Evolutionary conservation across 2,888 invertebrate species (phyloP), one percentile per base, ranked within the genome.

Genomic region (Cantharis nigra): DNA sequence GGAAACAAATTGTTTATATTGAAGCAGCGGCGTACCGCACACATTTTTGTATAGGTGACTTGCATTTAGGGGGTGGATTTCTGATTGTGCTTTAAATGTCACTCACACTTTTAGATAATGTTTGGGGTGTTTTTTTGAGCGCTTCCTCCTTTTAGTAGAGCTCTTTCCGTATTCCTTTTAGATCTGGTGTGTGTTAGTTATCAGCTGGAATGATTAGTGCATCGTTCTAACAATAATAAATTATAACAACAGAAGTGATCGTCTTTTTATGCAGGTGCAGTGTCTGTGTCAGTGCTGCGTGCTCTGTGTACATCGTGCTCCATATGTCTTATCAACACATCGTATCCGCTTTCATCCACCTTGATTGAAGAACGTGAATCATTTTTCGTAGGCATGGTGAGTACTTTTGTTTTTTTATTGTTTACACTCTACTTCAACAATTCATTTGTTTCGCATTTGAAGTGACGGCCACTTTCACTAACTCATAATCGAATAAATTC

Each of bases 231-330:
- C 65, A 67, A 23, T 67, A 67, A 67, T 67, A 67, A 67, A 63
- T 23, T 71, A 49, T 49, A 49, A 49, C 49, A 49, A 49, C 49
- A 71, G 62, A 71, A 62, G 71, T 63, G 65, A 63, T 62, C 9
- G 14, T n/a, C 14, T 75, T 62, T 65, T 71, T 78, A 49, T 74
- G 26, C 71, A 78, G 77, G 77, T 78, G 77, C 77, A 78, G 77
- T 78, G 77, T 77, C 75, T 77, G 75, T 77, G 77, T 75, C 72
- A 69, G 77, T 78, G 77, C 23, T 33, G 77, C 74, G 73, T 71
- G 62, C 33, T 49, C 49, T 49, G 69, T 33, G 72, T 70, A 64
- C 75, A 70, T 65, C 62, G 75, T 75, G 71, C 33, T 75, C 49
- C 71, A 33, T 64, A 75, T 78, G 77, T 72, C 49, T 69, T 74